These are phyloP conservation scores for Bos indicus DNA, from an alignment of 2,113 vertebrate species.

Conservation along the genomic window DNA sequence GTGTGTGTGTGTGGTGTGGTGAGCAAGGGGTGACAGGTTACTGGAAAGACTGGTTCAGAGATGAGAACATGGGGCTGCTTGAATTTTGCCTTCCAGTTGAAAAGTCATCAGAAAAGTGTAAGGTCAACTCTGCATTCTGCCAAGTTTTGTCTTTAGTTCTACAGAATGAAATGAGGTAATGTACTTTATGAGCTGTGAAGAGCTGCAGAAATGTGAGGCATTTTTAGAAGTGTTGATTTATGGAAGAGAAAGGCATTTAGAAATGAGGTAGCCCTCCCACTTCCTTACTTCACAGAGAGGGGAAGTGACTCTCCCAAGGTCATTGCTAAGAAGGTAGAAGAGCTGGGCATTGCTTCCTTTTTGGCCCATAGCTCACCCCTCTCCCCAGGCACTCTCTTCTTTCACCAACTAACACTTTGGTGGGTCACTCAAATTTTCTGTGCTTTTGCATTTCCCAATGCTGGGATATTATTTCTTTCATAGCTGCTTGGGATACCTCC, in stretches of 20 bases:
- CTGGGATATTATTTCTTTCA: not conserved
- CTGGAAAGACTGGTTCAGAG: not conserved
- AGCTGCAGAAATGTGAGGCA: slow-evolving; percentile 45
- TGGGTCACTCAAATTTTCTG: not conserved
- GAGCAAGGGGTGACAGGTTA: not conserved
- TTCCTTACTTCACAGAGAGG: not conserved
- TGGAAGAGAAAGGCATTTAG: slow-evolving; percentile 13
- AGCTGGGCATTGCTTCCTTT: not conserved
- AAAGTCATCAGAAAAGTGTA: slow-evolving; percentile 44
- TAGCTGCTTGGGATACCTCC: not conserved
- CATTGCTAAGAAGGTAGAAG: not conserved
- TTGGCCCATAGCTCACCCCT: not conserved
- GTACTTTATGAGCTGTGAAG: slow-evolving; percentile 71
- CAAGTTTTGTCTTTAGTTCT: slow-evolving; percentile 43
- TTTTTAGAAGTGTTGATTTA: slow-evolving; percentile 62
- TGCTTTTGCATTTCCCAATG: not conserved
- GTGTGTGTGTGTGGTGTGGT: not conserved
- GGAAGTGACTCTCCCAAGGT: slow-evolving; percentile 48
- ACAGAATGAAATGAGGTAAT: slow-evolving; percentile 61
- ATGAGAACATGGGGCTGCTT: not conserved
- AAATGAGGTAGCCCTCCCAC: slow-evolving; percentile 16
- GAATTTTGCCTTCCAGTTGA: slow-evolving; percentile 23
- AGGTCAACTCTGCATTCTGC: slow-evolving; percentile 42
- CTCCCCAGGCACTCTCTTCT: not conserved
- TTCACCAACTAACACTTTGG: not conserved